A percentile compares a stretch with the other conserved stretches of the same genome.
phyloP scores from a whole-genome alignment of 1,140 invertebrate genomes.

The Andrena cerasifolii region DNA sequence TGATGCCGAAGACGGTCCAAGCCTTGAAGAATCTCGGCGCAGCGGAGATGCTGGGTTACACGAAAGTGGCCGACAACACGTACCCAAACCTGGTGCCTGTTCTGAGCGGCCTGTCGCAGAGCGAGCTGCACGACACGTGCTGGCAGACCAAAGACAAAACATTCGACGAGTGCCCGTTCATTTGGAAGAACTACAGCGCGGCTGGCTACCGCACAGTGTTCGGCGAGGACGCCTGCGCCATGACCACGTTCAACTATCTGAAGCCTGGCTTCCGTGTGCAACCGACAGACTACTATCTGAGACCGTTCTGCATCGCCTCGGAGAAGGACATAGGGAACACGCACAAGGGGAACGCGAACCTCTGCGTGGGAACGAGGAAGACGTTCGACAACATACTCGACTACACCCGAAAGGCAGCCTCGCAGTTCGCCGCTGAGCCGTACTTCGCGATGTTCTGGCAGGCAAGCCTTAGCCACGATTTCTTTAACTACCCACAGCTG shows the following conservation, averaged over 20 bases:
- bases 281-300: slow-evolving; percentile 85
- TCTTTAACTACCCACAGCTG: slow-evolving; percentile 78
- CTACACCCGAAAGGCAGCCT: slow-evolving; percentile 81
- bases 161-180: slow-evolving; percentile 84
- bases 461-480: slow-evolving; percentile 82
- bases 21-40: slow-evolving; percentile 85
- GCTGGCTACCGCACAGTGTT: slow-evolving; percentile 83
- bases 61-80: slow-evolving; percentile 92
- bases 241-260: slow-evolving; percentile 84
- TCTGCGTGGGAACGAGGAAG: slow-evolving; percentile 82
- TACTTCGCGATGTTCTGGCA: slow-evolving; percentile 83
- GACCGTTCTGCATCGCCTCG: slow-evolving; percentile 80
- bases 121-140: slow-evolving; percentile 85
- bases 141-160: slow-evolving; percentile 79
- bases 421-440: slow-evolving; percentile 79
- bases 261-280: slow-evolving; percentile 82
- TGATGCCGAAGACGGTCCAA: slow-evolving; percentile 88
- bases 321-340: slow-evolving; percentile 81
- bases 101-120: slow-evolving; percentile 85
- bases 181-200: slow-evolving; percentile 84
- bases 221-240: slow-evolving; percentile 83
- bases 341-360: slow-evolving; percentile 80
- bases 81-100: slow-evolving; percentile 91
- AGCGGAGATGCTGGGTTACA: slow-evolving; percentile 90
- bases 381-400: slow-evolving; percentile 79